These are phyloP conservation scores for Sphecodes monilicornis DNA, from an alignment of 2,888 invertebrate species.

Conservation along the genomic window DNA sequence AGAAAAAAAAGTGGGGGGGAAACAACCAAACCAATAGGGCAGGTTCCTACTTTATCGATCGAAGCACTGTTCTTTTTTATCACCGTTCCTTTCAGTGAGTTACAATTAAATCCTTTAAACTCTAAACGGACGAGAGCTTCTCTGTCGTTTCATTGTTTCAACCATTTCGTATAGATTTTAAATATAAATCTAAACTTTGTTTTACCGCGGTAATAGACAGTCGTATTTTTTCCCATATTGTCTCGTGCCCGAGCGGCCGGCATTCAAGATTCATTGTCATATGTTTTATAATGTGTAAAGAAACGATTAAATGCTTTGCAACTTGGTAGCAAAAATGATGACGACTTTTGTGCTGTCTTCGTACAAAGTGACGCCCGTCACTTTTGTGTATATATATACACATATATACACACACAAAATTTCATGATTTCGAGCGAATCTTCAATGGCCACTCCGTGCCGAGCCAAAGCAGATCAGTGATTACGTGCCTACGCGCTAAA, in stretches of 20 bases:
- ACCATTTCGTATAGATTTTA: slow-evolving; percentile 29
- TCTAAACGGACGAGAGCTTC: slow-evolving; percentile 10
- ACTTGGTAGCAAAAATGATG: slow-evolving; percentile 18
- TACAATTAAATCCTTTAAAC: slow-evolving; percentile 2
- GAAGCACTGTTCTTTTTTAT: slow-evolving; percentile 12
- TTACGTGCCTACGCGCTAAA: slow-evolving; percentile 62
- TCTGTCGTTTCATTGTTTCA: slow-evolving; percentile 3
- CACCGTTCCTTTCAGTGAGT: neutral
- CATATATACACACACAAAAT: slow-evolving; percentile 36
- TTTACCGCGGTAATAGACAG: slow-evolving; percentile 52
- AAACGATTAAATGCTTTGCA: slow-evolving; percentile 23
- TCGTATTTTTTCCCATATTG: slow-evolving; percentile 42
- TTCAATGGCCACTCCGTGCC: slow-evolving; percentile 43
- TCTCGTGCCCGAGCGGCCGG: slow-evolving; percentile 29
- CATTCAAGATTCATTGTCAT: slow-evolving; percentile 35
- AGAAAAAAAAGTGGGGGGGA: neutral
- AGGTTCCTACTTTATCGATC: slow-evolving; percentile 31
- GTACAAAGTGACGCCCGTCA: slow-evolving; percentile 40
- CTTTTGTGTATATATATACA: no score
- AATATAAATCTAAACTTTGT: slow-evolving; percentile 51
- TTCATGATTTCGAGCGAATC: slow-evolving; percentile 22
- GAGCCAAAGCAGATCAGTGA: slow-evolving; percentile 54
- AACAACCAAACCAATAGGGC: neutral
- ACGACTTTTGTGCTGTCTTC: slow-evolving; percentile 42
- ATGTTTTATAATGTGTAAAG: neutral